A percentile compares a stretch with the other conserved stretches of the same genome.
These are phyloP conservation scores for Cheiracanthium punctorium DNA, from an alignment of 2,888 invertebrate species.

Conservation along the genomic window DNA sequence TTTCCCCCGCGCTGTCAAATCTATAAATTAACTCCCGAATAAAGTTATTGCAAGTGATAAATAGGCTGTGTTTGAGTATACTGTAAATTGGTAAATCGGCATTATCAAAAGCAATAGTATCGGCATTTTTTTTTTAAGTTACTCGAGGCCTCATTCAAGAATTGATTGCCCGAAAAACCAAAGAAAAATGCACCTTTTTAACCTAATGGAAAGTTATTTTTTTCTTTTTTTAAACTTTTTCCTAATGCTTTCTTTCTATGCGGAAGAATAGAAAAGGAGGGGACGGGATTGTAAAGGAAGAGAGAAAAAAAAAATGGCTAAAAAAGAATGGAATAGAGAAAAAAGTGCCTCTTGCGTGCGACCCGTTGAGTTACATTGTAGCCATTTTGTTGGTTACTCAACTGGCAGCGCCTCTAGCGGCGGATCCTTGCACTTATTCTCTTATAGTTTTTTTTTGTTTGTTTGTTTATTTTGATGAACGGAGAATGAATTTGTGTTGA, in stretches of 20 bases:
- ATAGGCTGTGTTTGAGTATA: conserved; percentile 23
- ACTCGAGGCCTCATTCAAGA: conserved; percentile 20
- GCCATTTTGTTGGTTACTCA: conserved; percentile 62
- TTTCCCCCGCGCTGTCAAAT: neutral
- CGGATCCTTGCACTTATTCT: conserved; percentile 46
- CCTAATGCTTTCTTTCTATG: conserved; percentile 50
- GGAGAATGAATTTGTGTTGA: conserved; percentile 36
- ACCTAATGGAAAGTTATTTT: conserved; percentile 56
- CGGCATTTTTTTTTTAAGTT: no score
- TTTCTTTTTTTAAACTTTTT: conserved; percentile 28
- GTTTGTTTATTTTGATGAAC: no score
- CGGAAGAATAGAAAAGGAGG: conserved; percentile 19
- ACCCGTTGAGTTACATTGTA: conserved; percentile 59
- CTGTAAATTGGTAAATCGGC: conserved; percentile 65
- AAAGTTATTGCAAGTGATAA: conserved; percentile 49
- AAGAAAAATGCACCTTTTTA: conserved; percentile 57
- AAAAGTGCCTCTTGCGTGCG: conserved; percentile 50
- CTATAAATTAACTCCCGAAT: conserved; percentile 35
- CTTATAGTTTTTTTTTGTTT: no score
- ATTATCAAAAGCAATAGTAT: conserved; percentile 58
- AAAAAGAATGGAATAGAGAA: conserved; percentile 20
- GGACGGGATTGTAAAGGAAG: no score
- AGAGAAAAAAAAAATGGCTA: conserved; percentile 34
- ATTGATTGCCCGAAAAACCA: conserved; percentile 44
- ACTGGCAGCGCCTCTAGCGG: conserved; percentile 46